A percentile compares a stretch with the other conserved stretches of the same genome.
Conservation (phyloP, 2,113 vertebrate genomes). For the Thalassarche chlororhynchos region DNA sequence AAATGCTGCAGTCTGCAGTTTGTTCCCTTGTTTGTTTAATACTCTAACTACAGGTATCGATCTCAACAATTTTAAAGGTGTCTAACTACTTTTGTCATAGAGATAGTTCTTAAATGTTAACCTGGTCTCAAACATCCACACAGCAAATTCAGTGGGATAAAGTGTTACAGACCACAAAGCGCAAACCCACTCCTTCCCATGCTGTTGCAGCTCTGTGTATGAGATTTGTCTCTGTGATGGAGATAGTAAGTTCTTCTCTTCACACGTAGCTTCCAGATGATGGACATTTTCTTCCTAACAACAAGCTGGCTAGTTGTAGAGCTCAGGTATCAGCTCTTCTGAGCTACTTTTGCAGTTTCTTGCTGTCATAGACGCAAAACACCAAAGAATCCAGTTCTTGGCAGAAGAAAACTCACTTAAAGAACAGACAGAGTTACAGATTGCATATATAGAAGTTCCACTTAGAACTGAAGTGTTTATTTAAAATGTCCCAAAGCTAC, state of each 20-base stretch:
- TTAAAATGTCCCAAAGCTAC: neutral
- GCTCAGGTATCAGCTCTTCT: neutral
- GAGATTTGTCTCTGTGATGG: neutral
- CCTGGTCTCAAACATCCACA: neutral
- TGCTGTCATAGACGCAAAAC: neutral
- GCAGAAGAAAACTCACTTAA: neutral
- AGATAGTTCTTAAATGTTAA: neutral
- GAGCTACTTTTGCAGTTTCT: neutral
- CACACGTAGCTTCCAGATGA: neutral
- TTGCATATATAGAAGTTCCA: neutral
- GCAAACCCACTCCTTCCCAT: neutral
- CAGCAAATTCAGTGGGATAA: neutral
- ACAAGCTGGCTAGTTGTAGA: neutral
- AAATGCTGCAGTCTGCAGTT: neutral
- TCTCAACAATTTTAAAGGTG: neutral
- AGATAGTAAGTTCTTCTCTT: neutral
- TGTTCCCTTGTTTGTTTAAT: neutral
- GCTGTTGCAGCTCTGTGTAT: neutral
- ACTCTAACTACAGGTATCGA: neutral
- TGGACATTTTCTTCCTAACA: neutral
- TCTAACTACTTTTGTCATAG: neutral
- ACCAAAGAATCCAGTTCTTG: neutral
- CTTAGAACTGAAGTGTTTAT: neutral
- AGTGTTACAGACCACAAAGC: neutral
- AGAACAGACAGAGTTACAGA: neutral